phyloP scores from a whole-genome alignment of 2,797 vertebrate genomes.

The Gobionotothen gibberifrons region DNA sequence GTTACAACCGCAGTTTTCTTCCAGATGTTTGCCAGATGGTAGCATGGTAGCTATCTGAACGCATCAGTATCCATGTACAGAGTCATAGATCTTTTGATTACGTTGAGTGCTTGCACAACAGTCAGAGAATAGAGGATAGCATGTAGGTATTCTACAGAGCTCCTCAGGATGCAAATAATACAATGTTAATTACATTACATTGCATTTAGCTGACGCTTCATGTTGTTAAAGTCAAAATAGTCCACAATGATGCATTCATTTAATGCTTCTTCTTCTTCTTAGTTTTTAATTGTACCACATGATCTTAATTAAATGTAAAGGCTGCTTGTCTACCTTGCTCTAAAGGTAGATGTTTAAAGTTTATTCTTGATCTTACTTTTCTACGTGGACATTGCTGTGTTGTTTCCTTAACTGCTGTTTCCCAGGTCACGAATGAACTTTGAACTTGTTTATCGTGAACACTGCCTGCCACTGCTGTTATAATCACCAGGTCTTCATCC shows the following conservation, averaged over 20 bases:
- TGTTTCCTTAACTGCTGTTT: background rate
- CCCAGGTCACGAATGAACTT: background rate
- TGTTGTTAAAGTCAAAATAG: constrained; percentile 4
- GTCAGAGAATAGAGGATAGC: constrained; percentile 24
- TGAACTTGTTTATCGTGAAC: background rate
- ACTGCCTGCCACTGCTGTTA: background rate
- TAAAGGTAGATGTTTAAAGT: background rate
- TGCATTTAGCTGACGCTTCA: no score
- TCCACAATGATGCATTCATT: background rate
- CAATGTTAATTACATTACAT: background rate
- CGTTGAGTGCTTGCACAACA: constrained; percentile 6
- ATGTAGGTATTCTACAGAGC: background rate
- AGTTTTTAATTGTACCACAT: background rate
- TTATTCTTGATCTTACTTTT: background rate
- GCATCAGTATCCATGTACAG: constrained; percentile 17
- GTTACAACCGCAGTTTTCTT: constrained; percentile 20
- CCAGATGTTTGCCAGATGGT: constrained; percentile 62
- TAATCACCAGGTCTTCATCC: background rate
- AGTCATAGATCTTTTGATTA: constrained; percentile 38
- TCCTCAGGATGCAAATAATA: background rate
- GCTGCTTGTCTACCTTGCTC: background rate
- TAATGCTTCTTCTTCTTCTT: background rate
- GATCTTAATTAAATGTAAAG: background rate
- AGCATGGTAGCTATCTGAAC: constrained; percentile 10
- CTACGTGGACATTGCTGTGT: background rate